Base-by-base conservation (phyloP, 2,888 invertebrate species). In the Griposia aprilina region DNA sequence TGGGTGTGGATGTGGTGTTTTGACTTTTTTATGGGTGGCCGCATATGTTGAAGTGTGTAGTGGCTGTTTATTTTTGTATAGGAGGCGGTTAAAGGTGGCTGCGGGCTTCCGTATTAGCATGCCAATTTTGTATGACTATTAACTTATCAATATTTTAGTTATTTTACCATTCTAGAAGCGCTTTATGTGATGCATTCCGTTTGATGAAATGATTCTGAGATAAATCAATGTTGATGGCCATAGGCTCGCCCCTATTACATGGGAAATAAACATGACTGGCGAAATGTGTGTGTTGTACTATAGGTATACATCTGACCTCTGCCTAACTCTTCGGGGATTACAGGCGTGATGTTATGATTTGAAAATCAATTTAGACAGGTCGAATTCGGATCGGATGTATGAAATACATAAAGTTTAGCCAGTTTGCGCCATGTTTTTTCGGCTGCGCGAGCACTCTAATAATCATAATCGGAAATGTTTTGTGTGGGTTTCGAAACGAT, bases 1-100 rank as follows among this genome's bases (percentile, higher is more conserved):
- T 89, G 82, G 80, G 78, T 78, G 81, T 87, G 85, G 85, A 86
- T 89, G 80, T 82, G 80, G 83, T 84, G 81, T 85, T 82, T 79
- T 79, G 85, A 82, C 67, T 72, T 69, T 36, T 82, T 82, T 79
- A 82, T 85, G 72, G 80, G 63, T 52, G 57, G 76, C 23, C 76
- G 36, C 26, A 6, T 60, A 59, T 71, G 50, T 65, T 55, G 60
- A 41, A 67, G 26, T 81, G 57, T 82, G 23, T 70, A 59, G 50
- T 69, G 26, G 50, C 15, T 55, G 69, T 78, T 70, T 82, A 78
- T 82, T 83, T 78, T 83, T 82, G 36, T 52, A 52, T 23, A 15
- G n/a, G 67, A 78, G 60, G 57, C 52, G 63, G 23, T 20, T 63
- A 76, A 41, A 68, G 48, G 55, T 66, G 30, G 60, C 30, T 59